Evolutionary conservation across 2,113 vertebrate species (phyloP), one percentile per base, ranked within the genome.

Genomic region (Canis aureus): DNA sequence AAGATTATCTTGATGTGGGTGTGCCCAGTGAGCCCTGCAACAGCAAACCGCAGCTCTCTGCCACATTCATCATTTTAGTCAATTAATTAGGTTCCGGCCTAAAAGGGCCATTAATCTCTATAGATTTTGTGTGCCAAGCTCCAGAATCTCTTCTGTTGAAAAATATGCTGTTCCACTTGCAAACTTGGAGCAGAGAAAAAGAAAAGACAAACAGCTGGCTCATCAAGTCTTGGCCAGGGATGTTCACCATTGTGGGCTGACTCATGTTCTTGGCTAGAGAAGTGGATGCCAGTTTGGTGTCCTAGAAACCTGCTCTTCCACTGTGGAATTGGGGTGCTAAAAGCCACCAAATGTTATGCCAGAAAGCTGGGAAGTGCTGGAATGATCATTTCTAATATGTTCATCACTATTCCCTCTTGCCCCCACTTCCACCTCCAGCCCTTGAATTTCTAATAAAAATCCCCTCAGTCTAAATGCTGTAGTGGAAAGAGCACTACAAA

Each of bases 41-140:
- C 43, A 51, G 35, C 71, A 85, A 8, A 27, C 38, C 9, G 0
- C 38, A 66, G 43, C 16, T 35, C 66, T 51, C 23, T 13, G 66
- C 23, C 74, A 83, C 55, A 80, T 69, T 69, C 79, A 94, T 93
- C 90, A 92, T 80, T 51, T 38, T 55, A 55, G 32, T 62, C 86
- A 96, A 49, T 97, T 97, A 73, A 96, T 96, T 97, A 94, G 55
- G 60, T 78, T 15, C 43, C 20, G 25, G 60, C 25, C 87, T 74
- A 86, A 95, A 69, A 89, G 23, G 60, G 51, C 20, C 67, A 90
- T 92, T 92, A 35, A 96, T 96, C 96, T 97, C 82, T 89, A n/a
- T 25, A 94, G 90, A 83, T 92, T 67, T 66, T 85, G 22, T n/a
- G 22, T 89, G 78, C 71, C 95, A 97, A 95, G 67, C 49, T 92